phyloP scores from a whole-genome alignment of 35 echinoderm and acorn worm species.

The Heliocidaris tuberculata region DNA sequence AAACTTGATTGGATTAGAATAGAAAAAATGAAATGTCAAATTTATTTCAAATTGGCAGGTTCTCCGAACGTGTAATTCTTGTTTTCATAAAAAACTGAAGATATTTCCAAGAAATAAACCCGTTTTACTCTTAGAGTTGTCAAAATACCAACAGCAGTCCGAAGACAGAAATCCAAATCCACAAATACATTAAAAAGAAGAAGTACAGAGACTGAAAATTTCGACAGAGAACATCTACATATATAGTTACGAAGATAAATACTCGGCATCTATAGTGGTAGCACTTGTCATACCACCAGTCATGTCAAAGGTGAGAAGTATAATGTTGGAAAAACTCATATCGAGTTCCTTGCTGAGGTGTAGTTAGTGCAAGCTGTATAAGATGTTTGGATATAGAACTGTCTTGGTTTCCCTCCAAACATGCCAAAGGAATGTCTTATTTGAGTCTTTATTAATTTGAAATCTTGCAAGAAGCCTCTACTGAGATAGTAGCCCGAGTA shows the following conservation, averaged over 20 bases:
- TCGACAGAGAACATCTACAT: not conserved
- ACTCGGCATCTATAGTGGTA: not conserved
- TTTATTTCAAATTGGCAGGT: not conserved
- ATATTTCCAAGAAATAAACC: not conserved
- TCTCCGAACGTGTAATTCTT: not conserved
- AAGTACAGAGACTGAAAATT: not conserved
- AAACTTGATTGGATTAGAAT: not conserved
- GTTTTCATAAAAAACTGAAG: not conserved
- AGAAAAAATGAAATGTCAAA: not conserved
- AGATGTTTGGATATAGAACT: too few species aligned
- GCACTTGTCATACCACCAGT: too few species aligned
- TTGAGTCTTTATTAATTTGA: too few species aligned
- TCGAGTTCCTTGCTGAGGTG: too few species aligned
- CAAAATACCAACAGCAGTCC: not conserved
- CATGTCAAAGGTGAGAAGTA: too few species aligned
- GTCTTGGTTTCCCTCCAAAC: too few species aligned
- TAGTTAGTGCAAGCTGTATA: too few species aligned
- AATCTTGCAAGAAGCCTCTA: too few species aligned
- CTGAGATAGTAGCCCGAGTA: too few species aligned
- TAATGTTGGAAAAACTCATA: too few species aligned
- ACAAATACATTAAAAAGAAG: not conserved
- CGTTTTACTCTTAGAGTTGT: not conserved
- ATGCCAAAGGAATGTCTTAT: too few species aligned
- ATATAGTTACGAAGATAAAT: not conserved
- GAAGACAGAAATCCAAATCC: not conserved